phyloP scores from a whole-genome alignment of 1,140 invertebrate species.

The Drosophila kohkoa region DNA sequence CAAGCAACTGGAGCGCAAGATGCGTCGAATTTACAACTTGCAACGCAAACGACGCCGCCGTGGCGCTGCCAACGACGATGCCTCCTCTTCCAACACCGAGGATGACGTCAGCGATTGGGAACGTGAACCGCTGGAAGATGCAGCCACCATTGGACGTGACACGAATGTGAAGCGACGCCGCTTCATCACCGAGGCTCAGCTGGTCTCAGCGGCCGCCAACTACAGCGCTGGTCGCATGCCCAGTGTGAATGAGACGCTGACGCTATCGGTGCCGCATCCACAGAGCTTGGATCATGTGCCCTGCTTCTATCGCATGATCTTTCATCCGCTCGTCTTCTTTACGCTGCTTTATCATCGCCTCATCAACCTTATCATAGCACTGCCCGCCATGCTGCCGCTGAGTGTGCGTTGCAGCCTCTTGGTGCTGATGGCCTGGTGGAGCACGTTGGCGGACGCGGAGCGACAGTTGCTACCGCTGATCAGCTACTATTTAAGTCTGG shows the following conservation, averaged over 20 bases:
- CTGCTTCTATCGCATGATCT: constrained; percentile 88
- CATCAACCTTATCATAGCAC: constrained; percentile 88
- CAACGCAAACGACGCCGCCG: constrained; percentile 83
- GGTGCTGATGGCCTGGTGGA: constrained; percentile 89
- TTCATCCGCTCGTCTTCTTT: constrained; percentile 89
- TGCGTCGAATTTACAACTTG: constrained; percentile 88
- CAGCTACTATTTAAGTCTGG: constrained; percentile 88
- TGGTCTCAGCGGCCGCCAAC: constrained; percentile 92
- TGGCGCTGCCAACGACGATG: constrained; percentile 44
- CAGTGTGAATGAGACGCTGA: constrained; percentile 90
- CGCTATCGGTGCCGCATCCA: constrained; percentile 88
- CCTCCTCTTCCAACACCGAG: constrained; percentile 56
- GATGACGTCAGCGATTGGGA: constrained; percentile 76
- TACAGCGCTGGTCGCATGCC: constrained; percentile 92
- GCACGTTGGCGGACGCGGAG: constrained; percentile 66
- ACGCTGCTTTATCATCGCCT: constrained; percentile 89
- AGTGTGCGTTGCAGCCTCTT: constrained; percentile 87
- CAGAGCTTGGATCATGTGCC: constrained; percentile 89
- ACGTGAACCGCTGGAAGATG: constrained; percentile 61
- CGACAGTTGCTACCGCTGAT: constrained; percentile 55
- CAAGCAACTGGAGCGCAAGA: constrained; percentile 89
- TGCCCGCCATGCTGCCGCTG: constrained; percentile 87
- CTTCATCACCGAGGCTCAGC: constrained; percentile 90
- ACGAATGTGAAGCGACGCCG: constrained; percentile 59
- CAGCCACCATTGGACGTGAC: constrained; percentile 34